These are phyloP conservation scores for Diaphora mendica DNA, from an alignment of 2,888 invertebrate species.

Conservation along the genomic window DNA sequence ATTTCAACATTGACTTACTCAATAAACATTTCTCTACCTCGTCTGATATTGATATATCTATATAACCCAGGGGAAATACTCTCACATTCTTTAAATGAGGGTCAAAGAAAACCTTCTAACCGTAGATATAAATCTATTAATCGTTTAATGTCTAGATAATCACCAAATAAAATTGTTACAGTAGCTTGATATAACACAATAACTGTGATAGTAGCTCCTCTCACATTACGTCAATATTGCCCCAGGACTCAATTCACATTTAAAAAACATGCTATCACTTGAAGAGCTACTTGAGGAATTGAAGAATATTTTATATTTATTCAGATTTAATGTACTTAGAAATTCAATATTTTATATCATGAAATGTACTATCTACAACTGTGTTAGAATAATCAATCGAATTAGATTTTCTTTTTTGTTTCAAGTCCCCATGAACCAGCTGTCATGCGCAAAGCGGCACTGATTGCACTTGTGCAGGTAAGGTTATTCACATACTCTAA, in stretches of 20 bases:
- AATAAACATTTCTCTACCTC: too few relatives aligned
- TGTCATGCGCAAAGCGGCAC: slow-evolving; percentile 84
- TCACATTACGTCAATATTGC: background rate
- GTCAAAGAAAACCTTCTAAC: background rate
- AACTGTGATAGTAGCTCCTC: background rate
- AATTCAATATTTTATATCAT: background rate
- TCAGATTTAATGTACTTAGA: background rate
- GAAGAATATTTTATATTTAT: background rate
- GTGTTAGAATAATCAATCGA: background rate
- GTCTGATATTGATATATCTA: too few relatives aligned
- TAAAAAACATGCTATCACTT: too few relatives aligned
- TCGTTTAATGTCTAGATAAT: background rate
- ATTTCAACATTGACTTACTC: too few relatives aligned
- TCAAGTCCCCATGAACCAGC: slow-evolving; percentile 84
- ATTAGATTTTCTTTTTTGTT: slow-evolving; percentile 51
- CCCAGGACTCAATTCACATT: too few relatives aligned
- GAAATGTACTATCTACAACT: background rate
- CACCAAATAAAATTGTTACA: background rate
- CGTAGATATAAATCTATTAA: too few relatives aligned
- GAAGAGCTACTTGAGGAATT: background rate
- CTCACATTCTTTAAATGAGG: background rate
- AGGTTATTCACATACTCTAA: slow-evolving; percentile 6
- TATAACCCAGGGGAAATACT: too few relatives aligned
- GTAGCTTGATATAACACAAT: background rate
- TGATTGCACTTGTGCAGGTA: slow-evolving; percentile 86